These are phyloP conservation scores for Ips typographus DNA, from an alignment of 1,140 invertebrate species.

Conservation along the genomic window DNA sequence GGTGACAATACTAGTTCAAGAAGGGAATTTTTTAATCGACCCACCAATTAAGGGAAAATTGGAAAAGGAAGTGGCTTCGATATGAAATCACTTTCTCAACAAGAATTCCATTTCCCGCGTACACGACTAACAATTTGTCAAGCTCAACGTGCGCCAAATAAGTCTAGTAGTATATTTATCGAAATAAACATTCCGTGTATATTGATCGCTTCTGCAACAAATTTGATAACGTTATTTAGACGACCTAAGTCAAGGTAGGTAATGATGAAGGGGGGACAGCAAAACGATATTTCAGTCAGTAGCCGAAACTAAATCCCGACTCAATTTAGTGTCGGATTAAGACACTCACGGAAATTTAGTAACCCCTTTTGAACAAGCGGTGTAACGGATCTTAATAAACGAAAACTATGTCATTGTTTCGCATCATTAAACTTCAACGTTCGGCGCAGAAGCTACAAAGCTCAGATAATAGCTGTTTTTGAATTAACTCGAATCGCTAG, in stretches of 20 bases:
- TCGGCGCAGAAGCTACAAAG: constrained; percentile 46
- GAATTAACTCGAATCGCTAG: constrained; percentile 49
- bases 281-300: constrained; percentile 35
- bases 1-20: neutral
- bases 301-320: constrained; percentile 50
- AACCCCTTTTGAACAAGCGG: constrained; percentile 52
- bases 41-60: neutral
- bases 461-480: constrained; percentile 52
- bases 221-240: too few relatives aligned
- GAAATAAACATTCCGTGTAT: constrained; percentile 15
- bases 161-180: too few relatives aligned
- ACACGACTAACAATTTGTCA: constrained; percentile 16
- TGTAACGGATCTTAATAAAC: constrained; percentile 54
- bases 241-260: too few relatives aligned
- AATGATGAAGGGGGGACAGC: neutral
- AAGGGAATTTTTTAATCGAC: too few relatives aligned
- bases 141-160: constrained; percentile 13
- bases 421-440: constrained; percentile 51
- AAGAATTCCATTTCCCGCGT: constrained; percentile 12
- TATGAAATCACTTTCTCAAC: constrained; percentile 2
- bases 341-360: constrained; percentile 53
- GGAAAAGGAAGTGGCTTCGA: neutral
- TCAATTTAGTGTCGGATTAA: constrained; percentile 54
- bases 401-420: constrained; percentile 54
- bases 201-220: neutral